Conservation (phyloP, 2,113 vertebrate species). For the Paedocypris sp. region DNA sequence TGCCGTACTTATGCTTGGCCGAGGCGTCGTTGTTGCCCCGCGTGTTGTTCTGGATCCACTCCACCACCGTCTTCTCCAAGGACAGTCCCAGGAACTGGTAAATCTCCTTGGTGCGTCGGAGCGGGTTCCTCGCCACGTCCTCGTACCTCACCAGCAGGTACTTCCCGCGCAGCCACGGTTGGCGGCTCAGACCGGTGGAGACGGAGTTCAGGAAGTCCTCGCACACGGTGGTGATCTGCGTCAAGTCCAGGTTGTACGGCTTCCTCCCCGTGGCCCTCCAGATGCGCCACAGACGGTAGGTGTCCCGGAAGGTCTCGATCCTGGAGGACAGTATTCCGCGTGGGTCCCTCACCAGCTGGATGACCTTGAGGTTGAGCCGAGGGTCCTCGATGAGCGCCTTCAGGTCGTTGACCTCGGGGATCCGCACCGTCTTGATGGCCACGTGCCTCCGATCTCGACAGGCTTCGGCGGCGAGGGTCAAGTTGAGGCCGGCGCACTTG, state of each 20-base stretch:
- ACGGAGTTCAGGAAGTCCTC: conserved; percentile 83
- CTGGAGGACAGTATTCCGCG: conserved; percentile 82
- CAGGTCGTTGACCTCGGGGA: conserved; percentile 77
- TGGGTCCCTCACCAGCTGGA: conserved; percentile 86
- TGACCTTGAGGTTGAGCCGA: conserved; percentile 79
- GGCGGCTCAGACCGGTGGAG: conserved; percentile 69
- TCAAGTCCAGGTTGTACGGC: conserved; percentile 81
- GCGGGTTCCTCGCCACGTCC: conserved; percentile 81
- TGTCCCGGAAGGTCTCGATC: conserved; percentile 86
- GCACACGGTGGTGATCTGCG: conserved; percentile 78
- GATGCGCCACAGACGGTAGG: conserved; percentile 84
- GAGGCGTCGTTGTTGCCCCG: conserved; percentile 67
- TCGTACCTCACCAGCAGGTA: conserved; percentile 91
- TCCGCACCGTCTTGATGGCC: conserved; percentile 85
- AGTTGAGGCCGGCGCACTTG: conserved; percentile 73
- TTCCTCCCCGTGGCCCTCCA: conserved; percentile 83
- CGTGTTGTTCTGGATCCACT: conserved; percentile 90
- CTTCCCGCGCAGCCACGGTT: conserved; percentile 77
- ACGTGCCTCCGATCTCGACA: conserved; percentile 75
- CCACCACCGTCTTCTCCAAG: conserved; percentile 70
- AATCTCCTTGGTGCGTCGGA: conserved; percentile 82
- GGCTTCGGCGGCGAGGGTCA: conserved; percentile 70
- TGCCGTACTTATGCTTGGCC: conserved; percentile 83
- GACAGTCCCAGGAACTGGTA: conserved; percentile 79
- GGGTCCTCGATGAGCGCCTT: conserved; percentile 81